Percentiles rank a stretch among this genome's conserved stretches.
phyloP scores from a whole-genome alignment of 2,797 vertebrate genomes.

The Oreortyx pictus region DNA sequence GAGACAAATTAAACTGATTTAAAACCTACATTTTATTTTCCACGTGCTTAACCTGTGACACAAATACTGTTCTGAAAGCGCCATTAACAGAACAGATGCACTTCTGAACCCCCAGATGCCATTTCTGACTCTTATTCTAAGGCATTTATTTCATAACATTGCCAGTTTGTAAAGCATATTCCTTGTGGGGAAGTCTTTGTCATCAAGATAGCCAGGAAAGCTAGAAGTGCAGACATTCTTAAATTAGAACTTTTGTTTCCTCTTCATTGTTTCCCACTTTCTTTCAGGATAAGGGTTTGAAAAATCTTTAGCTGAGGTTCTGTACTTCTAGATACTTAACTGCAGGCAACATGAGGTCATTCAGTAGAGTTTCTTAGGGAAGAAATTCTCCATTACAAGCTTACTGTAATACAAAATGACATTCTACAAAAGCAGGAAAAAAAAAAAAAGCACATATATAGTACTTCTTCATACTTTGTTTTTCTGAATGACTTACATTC shows the following conservation, averaged over 20 bases:
- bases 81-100: background rate
- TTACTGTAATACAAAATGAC: background rate
- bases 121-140: background rate
- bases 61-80: background rate
- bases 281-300: no score
- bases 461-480: background rate
- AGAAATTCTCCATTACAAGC: background rate
- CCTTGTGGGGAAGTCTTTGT: background rate
- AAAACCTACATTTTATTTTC: background rate
- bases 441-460: background rate
- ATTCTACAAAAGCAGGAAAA: background rate
- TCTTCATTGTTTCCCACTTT: background rate
- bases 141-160: constrained; percentile 13
- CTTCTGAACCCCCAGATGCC: constrained; percentile 11
- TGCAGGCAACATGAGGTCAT: background rate
- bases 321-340: background rate
- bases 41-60: background rate
- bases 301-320: background rate
- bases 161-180: background rate
- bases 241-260: background rate
- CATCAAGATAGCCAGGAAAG: background rate
- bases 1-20: background rate
- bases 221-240: background rate
- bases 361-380: background rate
- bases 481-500: background rate